Evolutionary conservation across 2,113 vertebrate genomes (phyloP), one percentile per base, ranked within the genome.

Genomic region (Hemichromis elongatus): DNA sequence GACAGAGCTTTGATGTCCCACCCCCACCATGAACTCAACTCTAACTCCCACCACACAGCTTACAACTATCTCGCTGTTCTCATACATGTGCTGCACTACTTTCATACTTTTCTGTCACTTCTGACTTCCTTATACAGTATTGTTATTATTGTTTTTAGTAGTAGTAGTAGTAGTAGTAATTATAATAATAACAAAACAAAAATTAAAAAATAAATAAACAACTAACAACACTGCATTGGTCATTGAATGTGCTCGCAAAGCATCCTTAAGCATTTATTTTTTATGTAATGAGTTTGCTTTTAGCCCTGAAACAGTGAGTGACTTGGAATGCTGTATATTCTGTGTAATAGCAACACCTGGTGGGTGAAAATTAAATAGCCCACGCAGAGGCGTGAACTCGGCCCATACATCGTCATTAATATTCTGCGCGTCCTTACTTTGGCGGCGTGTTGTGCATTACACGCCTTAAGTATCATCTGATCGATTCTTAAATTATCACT

Each of bases 341-440:
- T 80, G 19, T 78, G 14, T 9, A 59, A 88, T 26, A 92, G 90
- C 88, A 79, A 7, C 94, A 93, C n/a, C 93, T 88, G 9, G 82
- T 92, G 94, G 87, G 1, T 18, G 83, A 68, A 83, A 40, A 9
- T 28, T 1, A 1, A 56, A 90, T 42, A 53, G 37, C 73, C 84
- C 5, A 57, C 21, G 16, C 14, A 37, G 3, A 30, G 26, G 45
- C 2, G 18, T 75, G 26, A 75, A 28, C 45, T 52, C 42, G 1
- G 40, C 53, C 14, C 70, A 26, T 40, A 3, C 8, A 26, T 12
- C 9, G 6, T 16, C 11, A 26, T 55, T 19, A 66, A 63, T 10
- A 28, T 5, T 9, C 30, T 24, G 4, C 52, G 47, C 2, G 10
- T 55, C 4, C 5, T 37, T 47, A 50, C 26, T 1, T 28, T 24